Evolutionary conservation across 2,113 vertebrate genomes (phyloP).

Genomic region (Glaucidium brasilianum): DNA sequence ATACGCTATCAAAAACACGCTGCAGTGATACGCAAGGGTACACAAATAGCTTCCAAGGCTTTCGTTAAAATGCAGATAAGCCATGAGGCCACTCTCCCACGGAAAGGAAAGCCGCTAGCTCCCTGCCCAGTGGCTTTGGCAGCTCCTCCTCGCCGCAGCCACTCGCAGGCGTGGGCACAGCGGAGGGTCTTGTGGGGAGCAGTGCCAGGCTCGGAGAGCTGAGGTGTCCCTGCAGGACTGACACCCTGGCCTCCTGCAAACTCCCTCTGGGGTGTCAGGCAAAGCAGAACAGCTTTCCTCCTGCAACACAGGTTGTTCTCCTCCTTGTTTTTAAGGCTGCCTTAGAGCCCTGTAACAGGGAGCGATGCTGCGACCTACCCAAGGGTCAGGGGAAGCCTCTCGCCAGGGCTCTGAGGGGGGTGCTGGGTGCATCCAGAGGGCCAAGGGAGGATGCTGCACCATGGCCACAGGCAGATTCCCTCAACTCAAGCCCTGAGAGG

Average conservation of each 20-base stretch:
- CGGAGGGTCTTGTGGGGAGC: background rate
- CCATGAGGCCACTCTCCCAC: background rate
- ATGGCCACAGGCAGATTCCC: accelerated
- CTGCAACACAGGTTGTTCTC: background rate
- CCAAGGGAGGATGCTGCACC: background rate
- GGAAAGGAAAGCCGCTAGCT: background rate
- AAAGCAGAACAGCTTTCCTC: background rate
- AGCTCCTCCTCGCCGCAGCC: background rate
- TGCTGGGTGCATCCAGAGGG: background rate
- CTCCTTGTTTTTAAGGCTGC: background rate
- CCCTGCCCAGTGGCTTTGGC: background rate
- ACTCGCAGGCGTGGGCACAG: background rate
- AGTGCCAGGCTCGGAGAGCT: background rate
- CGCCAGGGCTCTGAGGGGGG: background rate
- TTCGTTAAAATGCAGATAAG: background rate
- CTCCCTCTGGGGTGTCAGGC: no score
- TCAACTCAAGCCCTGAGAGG: background rate
- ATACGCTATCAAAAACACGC: background rate
- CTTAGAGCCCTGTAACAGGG: accelerated
- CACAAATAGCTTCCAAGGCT: background rate
- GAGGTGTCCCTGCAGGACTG: accelerated
- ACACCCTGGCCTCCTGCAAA: background rate
- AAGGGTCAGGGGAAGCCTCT: background rate
- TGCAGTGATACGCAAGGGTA: accelerated
- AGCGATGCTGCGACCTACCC: background rate